These are phyloP conservation scores for Aphelinus atriplicis DNA, from an alignment of 1,140 invertebrate genomes.

Conservation along the genomic window DNA sequence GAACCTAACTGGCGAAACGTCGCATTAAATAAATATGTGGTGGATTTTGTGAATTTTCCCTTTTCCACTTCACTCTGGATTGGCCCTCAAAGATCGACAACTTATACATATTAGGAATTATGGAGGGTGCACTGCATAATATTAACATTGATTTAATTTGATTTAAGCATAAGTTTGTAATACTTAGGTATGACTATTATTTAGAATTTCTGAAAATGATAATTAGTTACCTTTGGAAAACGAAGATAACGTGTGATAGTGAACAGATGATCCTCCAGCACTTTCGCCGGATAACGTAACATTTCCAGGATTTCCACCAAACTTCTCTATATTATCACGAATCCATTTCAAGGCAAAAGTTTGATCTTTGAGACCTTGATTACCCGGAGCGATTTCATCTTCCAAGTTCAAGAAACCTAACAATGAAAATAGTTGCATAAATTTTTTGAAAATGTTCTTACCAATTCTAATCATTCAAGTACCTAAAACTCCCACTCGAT, in stretches of 20 bases:
- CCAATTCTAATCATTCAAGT: no score
- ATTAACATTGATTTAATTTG: no score
- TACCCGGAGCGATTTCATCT: slow-evolving; percentile 54
- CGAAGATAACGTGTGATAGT: slow-evolving; percentile 59
- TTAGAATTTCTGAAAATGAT: background rate
- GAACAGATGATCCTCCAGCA: slow-evolving; percentile 64
- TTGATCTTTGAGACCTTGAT: slow-evolving; percentile 49
- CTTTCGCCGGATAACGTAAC: slow-evolving; percentile 75
- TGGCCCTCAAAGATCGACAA: no score
- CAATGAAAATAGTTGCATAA: background rate
- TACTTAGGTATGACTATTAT: slow-evolving; percentile 69
- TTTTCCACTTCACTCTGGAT: no score
- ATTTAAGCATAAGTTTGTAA: slow-evolving; percentile 75
- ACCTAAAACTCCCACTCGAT: slow-evolving; percentile 55
- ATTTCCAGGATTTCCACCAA: slow-evolving; percentile 70
- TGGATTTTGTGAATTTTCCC: no score
- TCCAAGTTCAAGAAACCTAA: slow-evolving; percentile 44
- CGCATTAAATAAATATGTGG: no score
- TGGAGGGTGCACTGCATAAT: no score
- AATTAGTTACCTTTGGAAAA: slow-evolving; percentile 51
- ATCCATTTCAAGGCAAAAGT: slow-evolving; percentile 56
- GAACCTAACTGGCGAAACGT: no score
- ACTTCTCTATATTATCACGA: slow-evolving; percentile 68
- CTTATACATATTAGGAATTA: no score
- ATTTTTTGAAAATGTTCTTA: background rate